Evolutionary conservation across 2,797 vertebrate species (phyloP).

Genomic region (Pangasius sanitwongsei): DNA sequence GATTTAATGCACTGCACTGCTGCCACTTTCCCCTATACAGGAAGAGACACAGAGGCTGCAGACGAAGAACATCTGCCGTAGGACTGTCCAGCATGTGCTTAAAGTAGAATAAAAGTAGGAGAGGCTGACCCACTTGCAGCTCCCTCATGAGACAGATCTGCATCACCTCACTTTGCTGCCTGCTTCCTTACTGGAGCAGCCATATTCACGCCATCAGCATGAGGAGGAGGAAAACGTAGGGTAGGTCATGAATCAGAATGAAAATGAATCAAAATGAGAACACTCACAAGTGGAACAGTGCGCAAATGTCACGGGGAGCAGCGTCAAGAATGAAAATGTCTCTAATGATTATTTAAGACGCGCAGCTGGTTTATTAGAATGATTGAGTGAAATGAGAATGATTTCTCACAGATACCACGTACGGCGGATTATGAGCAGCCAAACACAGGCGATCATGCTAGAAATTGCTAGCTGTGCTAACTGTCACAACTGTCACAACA

Average conservation of each 20-base stretch:
- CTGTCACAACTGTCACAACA: neutral
- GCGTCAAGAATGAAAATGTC: neutral
- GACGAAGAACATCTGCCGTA: slow-evolving; percentile 48
- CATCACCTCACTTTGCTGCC: slow-evolving; percentile 21
- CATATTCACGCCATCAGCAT: slow-evolving; percentile 24
- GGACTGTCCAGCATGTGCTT: slow-evolving; percentile 35
- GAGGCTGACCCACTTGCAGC: slow-evolving; percentile 66
- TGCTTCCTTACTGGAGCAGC: slow-evolving; percentile 33
- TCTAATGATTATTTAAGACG: neutral
- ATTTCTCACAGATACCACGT: neutral
- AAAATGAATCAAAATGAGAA: neutral
- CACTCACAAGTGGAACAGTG: slow-evolving; percentile 14
- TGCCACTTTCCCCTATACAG: slow-evolving; percentile 15
- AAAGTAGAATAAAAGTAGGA: slow-evolving; percentile 61
- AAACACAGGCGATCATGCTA: neutral
- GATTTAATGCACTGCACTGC: neutral
- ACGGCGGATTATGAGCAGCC: neutral
- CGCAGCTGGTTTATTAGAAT: neutral
- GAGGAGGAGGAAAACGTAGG: neutral
- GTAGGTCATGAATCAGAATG: neutral
- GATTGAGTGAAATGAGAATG: neutral
- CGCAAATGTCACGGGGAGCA: neutral
- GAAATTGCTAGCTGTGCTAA: neutral
- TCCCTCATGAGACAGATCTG: slow-evolving; percentile 39
- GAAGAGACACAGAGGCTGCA: slow-evolving; percentile 41